Conservation (phyloP, 1,140 invertebrate genomes). For the Tenebrio molitor region DNA sequence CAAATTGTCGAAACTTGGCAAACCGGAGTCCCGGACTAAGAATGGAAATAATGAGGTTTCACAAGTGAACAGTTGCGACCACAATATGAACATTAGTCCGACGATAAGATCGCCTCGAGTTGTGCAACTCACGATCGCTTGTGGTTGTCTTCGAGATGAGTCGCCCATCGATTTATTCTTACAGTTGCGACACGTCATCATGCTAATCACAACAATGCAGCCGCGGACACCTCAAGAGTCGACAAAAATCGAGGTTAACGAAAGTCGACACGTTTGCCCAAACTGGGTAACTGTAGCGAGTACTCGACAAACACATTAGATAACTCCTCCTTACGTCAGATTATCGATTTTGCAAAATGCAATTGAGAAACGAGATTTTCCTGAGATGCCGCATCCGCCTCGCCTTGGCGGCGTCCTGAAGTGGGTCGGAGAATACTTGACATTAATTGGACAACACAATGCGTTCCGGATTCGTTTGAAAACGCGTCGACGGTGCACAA, state of each 20-base stretch:
- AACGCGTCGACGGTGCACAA: not conserved
- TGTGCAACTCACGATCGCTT: conserved; percentile 28
- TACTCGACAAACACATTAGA: too few species aligned
- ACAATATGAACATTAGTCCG: conserved; percentile 14
- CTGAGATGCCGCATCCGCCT: not conserved
- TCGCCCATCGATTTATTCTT: conserved; percentile 2
- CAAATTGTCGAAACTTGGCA: not conserved
- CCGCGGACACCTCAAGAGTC: too few species aligned
- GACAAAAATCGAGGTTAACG: not conserved
- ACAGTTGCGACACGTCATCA: not conserved
- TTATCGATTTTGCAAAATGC: too few species aligned
- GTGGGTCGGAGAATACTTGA: conserved; percentile 24
- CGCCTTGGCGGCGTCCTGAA: conserved; percentile 4
- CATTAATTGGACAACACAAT: conserved; percentile 34
- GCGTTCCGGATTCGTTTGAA: conserved; percentile 13
- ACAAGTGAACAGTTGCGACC: not conserved
- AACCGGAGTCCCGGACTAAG: not conserved
- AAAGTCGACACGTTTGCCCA: too few species aligned
- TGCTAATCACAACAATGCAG: not conserved
- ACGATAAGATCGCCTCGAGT: conserved; percentile 10
- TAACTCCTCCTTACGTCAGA: too few species aligned
- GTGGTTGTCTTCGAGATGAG: conserved; percentile 13
- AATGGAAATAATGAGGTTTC: conserved; percentile 21
- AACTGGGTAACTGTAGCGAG: too few species aligned
- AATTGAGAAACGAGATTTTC: too few species aligned